These are phyloP conservation scores for Pocillopora verrucosa DNA, from an alignment of 64 coral and sea anemone species.

Conservation along the genomic window DNA sequence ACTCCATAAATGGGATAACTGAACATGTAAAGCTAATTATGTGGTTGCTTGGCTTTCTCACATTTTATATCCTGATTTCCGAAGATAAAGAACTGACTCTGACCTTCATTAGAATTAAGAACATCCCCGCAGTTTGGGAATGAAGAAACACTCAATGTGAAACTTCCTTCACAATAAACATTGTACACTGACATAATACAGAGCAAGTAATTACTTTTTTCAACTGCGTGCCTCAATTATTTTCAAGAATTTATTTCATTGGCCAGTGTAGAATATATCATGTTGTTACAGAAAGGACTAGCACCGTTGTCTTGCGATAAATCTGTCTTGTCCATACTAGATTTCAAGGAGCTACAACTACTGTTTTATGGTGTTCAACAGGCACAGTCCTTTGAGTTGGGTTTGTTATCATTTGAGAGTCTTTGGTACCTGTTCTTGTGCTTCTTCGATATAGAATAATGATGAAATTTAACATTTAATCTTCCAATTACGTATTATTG, in stretches of 20 bases:
- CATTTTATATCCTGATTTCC: too few relatives aligned
- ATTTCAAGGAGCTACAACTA: constrained; percentile 28
- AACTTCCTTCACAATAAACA: background rate
- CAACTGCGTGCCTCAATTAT: background rate
- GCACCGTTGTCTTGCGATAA: background rate
- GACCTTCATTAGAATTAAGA: too few relatives aligned
- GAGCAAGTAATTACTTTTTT: background rate
- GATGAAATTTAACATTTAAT: too few relatives aligned
- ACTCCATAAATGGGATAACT: too few relatives aligned
- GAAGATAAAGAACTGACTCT: too few relatives aligned
- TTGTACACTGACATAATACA: background rate
- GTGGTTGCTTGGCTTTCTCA: too few relatives aligned
- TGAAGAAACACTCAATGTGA: too few relatives aligned
- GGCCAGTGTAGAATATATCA: background rate
- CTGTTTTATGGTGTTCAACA: constrained; percentile 57
- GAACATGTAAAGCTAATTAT: too few relatives aligned
- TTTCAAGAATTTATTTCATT: background rate
- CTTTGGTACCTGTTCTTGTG: too few relatives aligned
- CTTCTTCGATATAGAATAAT: too few relatives aligned
- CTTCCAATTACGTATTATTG: too few relatives aligned
- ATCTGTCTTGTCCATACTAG: constrained; percentile 11
- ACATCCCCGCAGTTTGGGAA: too few relatives aligned
- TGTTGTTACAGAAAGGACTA: background rate
- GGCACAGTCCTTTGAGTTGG: constrained; percentile 74
- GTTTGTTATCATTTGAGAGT: constrained; percentile 80